Evolutionary conservation across 2,888 invertebrate species (phyloP), one percentile per base, ranked within the genome.

Genomic region (Cosmopolites sordidus): DNA sequence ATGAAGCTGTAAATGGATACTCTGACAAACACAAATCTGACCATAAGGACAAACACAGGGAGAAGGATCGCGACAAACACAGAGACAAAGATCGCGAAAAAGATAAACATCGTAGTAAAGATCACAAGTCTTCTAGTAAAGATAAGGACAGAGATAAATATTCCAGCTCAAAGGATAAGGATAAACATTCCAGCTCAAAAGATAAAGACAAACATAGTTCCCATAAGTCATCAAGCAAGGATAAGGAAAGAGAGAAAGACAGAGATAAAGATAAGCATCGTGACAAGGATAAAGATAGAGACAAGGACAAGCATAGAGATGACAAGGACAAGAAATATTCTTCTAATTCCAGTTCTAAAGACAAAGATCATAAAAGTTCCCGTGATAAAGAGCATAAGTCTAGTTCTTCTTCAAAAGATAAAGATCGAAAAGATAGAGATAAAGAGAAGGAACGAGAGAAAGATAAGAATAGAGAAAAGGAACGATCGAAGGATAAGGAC

Each of bases 1-100:
- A 84, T 76, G 78, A 87, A 76, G 90, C 90, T 77, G 90, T 89
- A 69, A 87, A 90, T 76, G 91, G 90, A 48, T 89, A 85, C 72
- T 64, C 73, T 2, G 73, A 74, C 41, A 79, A 80, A 51, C 77
- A 79, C 66, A 80, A 79, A 67, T 79, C 80, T 16, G 79, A 80
- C 37, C 78, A 80, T 60, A 83, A 82, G 67, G 63, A 63, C 52
- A 84, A 84, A 67, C 82, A 86, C 68, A 79, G 83, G 58, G 80
- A 69, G 49, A 78, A 78, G 72, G 67, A 69, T 73, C 80, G 74
- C 74, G 62, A 63, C 58, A 70, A 68, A 51, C 69, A 72, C 38
- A 65, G 62, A 44, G 66, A 70, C 52, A 72, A 62, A 45, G 58
- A 61, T 59, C 69, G 66, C 49, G 70, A 71, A 27, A 66, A 62